These are phyloP conservation scores for Diplodus sargus DNA, from an alignment of 2,797 vertebrate species.

Conservation along the genomic window DNA sequence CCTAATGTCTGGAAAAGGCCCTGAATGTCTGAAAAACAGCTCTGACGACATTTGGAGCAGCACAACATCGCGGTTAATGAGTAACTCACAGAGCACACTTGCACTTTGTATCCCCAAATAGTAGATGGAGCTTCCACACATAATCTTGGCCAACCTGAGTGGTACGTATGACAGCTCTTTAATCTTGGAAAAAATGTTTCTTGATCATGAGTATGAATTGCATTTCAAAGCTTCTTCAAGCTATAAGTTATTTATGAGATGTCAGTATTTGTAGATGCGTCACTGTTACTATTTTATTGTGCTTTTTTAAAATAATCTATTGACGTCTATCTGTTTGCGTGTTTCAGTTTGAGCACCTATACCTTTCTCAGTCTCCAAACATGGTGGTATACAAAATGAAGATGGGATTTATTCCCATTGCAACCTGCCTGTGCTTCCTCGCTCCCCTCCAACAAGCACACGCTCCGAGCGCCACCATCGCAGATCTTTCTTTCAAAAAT, in stretches of 20 bases:
- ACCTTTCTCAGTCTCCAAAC: constrained; percentile 17
- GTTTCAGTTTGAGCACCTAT: constrained; percentile 54
- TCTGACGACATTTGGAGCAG: constrained; percentile 31
- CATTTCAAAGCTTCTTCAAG: background rate
- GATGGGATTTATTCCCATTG: constrained; percentile 61
- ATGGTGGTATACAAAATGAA: constrained; percentile 55
- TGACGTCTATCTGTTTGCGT: background rate
- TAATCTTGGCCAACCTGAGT: constrained; percentile 50
- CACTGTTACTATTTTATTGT: background rate
- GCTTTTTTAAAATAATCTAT: background rate
- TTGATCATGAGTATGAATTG: background rate
- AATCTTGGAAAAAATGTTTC: background rate
- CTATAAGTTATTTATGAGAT: background rate
- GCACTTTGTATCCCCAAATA: constrained; percentile 88
- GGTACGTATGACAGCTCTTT: constrained; percentile 71
- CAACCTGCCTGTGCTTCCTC: constrained; percentile 63
- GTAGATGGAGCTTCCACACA: constrained; percentile 60
- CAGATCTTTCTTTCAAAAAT: constrained; percentile 87
- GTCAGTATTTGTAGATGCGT: background rate
- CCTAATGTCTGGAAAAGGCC: background rate
- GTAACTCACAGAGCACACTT: constrained; percentile 83
- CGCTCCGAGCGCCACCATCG: constrained; percentile 61
- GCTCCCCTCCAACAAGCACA: constrained; percentile 55
- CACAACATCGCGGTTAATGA: constrained; percentile 81
- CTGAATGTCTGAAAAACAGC: constrained; percentile 26